A percentile compares a stretch with the other conserved stretches of the same genome.
Evolutionary conservation across 2,888 invertebrate genomes (phyloP).

Genomic region (Drosophila robusta): DNA sequence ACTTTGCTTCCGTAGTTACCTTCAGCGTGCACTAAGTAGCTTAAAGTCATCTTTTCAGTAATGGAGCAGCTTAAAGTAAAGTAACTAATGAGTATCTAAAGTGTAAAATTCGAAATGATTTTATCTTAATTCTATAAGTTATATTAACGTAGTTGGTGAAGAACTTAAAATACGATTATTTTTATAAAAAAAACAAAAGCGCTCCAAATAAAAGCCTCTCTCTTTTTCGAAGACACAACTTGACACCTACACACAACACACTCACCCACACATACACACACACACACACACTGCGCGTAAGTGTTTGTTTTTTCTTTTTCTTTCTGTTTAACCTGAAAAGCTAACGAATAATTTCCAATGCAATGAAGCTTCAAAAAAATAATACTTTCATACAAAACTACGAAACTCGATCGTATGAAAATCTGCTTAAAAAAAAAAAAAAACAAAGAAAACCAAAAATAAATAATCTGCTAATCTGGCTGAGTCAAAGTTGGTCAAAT

Average conservation of each 20-base stretch:
- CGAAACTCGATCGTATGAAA: slow-evolving; percentile 47
- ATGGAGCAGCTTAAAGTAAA: slow-evolving; percentile 14
- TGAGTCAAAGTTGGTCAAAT: slow-evolving; percentile 85
- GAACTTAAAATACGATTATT: slow-evolving; percentile 2
- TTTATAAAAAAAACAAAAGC: slow-evolving; percentile 6
- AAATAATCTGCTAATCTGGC: slow-evolving; percentile 80
- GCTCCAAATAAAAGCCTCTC: slow-evolving; percentile 56
- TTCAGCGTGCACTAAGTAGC: slow-evolving; percentile 36
- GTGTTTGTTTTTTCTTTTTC: slow-evolving; percentile 31
- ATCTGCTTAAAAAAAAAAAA: slow-evolving; percentile 22
- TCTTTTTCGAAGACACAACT: slow-evolving; percentile 43
- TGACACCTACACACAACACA: slow-evolving; percentile 19
- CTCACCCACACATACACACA: slow-evolving; percentile 21
- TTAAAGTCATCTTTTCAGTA: slow-evolving; percentile 18
- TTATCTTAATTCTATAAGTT: neutral
- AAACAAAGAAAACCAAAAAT: slow-evolving; percentile 8
- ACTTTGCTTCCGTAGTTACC: slow-evolving; percentile 22
- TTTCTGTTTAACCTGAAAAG: slow-evolving; percentile 44
- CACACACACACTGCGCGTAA: slow-evolving; percentile 19
- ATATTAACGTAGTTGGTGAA: neutral
- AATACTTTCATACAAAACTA: slow-evolving; percentile 43
- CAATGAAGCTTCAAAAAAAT: slow-evolving; percentile 72
- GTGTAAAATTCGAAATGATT: slow-evolving; percentile 1
- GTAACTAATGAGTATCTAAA: slow-evolving; percentile 1
- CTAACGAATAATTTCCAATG: slow-evolving; percentile 79